Evolutionary conservation across 2,113 vertebrate genomes (phyloP).

Genomic region (Chloropsis cyanopogon): DNA sequence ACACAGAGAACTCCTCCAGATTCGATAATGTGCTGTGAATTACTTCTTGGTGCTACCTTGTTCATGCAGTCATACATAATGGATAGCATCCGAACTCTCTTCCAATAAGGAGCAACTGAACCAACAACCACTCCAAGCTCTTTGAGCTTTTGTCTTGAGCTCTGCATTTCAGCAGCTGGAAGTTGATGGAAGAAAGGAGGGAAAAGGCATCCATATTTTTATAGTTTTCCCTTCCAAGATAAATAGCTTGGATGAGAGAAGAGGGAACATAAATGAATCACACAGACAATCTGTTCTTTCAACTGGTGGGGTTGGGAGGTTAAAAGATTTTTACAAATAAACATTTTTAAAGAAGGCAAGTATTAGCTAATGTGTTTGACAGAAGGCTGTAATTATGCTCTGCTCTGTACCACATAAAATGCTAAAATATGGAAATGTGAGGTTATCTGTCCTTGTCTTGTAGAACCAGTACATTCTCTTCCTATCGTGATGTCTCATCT

Average conservation of each 20-base stretch:
- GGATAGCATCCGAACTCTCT: background rate
- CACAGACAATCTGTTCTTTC: constrained; percentile 36
- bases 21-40: background rate
- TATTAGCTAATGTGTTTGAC: constrained; percentile 7
- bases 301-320: background rate
- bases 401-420: background rate
- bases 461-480: constrained; percentile 34
- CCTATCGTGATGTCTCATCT: constrained; percentile 19
- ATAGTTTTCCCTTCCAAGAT: constrained; percentile 3
- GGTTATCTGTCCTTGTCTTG: background rate
- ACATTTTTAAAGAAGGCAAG: background rate
- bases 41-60: background rate
- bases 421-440: background rate
- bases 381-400: constrained; percentile 24
- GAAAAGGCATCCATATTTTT: background rate
- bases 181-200: background rate
- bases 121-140: background rate
- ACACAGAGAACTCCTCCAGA: background rate
- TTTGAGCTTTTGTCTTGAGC: background rate
- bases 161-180: background rate
- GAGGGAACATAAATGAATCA: background rate
- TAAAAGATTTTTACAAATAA: constrained; percentile 41
- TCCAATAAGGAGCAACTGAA: background rate
- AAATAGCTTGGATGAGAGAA: constrained; percentile 6
- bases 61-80: background rate